Conservation (phyloP, 2,888 invertebrate genomes). For the Sclerodermus sp. region DNA sequence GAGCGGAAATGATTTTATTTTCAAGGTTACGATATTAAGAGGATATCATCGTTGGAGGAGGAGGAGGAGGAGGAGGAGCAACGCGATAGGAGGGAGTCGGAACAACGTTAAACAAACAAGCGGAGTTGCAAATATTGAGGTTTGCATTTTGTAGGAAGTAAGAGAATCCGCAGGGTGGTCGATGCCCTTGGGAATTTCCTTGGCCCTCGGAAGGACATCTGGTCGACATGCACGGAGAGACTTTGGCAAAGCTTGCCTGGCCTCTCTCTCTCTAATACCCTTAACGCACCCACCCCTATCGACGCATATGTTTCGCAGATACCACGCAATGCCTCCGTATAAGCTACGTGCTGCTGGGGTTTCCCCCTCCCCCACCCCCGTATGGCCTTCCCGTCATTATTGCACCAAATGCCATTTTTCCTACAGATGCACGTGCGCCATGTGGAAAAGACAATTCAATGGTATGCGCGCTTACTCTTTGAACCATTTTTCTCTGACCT, state of each 20-base stretch:
- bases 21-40: no score
- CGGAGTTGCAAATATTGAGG: no score
- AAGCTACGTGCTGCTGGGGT: conserved; percentile 19
- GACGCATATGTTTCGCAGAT: conserved; percentile 51
- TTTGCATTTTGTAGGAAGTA: no score
- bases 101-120: background rate
- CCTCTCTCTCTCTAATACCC: conserved; percentile 25
- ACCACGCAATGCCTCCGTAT: conserved; percentile 26
- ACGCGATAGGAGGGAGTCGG: background rate
- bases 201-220: conserved; percentile 42
- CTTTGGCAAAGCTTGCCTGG: conserved; percentile 15
- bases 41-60: no score
- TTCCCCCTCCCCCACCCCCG: conserved; percentile 8
- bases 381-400: conserved; percentile 10
- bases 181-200: conserved; percentile 45
- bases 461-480: no score
- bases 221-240: conserved; percentile 41
- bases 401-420: conserved; percentile 16
- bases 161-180: conserved; percentile 16
- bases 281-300: conserved; percentile 47
- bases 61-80: background rate
- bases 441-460: no score
- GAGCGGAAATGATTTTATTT: no score
- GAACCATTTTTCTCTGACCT: no score
- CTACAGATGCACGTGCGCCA: no score